phyloP scores from a whole-genome alignment of 2,113 vertebrate genomes.

The Catharus minimus region DNA sequence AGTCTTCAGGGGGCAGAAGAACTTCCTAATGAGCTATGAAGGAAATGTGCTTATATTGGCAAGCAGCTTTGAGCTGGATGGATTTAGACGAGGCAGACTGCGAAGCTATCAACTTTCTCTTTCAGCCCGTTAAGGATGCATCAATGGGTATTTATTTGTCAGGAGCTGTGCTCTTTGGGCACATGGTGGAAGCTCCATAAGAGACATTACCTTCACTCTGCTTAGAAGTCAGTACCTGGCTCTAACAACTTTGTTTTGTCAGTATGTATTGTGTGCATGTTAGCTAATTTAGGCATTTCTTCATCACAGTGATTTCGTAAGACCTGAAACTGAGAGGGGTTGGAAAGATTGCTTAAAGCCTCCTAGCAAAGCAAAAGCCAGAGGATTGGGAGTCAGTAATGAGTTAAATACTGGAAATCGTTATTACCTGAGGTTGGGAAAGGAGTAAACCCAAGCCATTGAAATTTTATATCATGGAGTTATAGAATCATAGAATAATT shows the following conservation, averaged over 20 bases:
- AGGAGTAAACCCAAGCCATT: not conserved
- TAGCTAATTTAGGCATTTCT: not conserved
- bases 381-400: not conserved
- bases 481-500: not conserved
- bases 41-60: not conserved
- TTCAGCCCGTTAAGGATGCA: not conserved
- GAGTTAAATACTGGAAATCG: not conserved
- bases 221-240: not conserved
- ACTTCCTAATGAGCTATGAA: not conserved
- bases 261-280: not conserved
- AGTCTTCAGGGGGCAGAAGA: not conserved
- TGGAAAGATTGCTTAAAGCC: not conserved
- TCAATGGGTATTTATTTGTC: not conserved
- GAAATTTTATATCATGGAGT: not conserved
- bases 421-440: not conserved
- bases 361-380: not conserved
- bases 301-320: not conserved
- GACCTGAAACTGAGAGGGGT: not conserved
- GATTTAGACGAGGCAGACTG: not conserved
- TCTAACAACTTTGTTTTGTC: not conserved
- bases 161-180: not conserved
- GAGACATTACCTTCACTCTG: not conserved
- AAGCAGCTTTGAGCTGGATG: not conserved
- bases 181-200: not conserved
- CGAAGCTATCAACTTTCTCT: not conserved